phyloP scores from a whole-genome alignment of 2,888 invertebrate species.

The Pteria penguin region DNA sequence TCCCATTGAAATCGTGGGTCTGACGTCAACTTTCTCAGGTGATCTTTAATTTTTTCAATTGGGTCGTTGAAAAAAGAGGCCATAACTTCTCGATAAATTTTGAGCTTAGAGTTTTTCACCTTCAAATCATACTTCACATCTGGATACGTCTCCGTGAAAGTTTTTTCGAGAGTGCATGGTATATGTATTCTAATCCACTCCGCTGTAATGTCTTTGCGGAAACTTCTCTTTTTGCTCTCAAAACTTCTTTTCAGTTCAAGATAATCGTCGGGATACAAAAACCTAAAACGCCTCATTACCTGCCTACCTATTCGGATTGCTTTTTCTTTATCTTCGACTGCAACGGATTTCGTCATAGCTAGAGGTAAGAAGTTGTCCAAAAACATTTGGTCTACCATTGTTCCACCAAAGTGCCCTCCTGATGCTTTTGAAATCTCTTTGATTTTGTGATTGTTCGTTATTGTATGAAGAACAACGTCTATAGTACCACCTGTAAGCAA shows the following conservation, averaged over 20 bases:
- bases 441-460: background rate
- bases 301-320: background rate
- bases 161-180: background rate
- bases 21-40: background rate
- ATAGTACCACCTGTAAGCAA: background rate
- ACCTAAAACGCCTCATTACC: background rate
- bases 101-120: background rate
- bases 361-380: background rate
- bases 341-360: background rate
- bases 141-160: background rate
- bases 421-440: background rate
- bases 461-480: background rate
- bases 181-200: background rate
- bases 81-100: background rate
- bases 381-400: background rate
- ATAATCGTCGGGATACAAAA: background rate
- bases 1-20: background rate
- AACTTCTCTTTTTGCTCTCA: background rate
- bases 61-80: background rate
- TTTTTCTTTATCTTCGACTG: background rate
- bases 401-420: background rate
- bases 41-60: background rate
- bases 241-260: background rate
- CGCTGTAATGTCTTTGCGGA: background rate
- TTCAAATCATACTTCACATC: background rate